These are phyloP conservation scores for Diadophis punctatus DNA, from an alignment of 2,113 vertebrate species.

Conservation along the genomic window DNA sequence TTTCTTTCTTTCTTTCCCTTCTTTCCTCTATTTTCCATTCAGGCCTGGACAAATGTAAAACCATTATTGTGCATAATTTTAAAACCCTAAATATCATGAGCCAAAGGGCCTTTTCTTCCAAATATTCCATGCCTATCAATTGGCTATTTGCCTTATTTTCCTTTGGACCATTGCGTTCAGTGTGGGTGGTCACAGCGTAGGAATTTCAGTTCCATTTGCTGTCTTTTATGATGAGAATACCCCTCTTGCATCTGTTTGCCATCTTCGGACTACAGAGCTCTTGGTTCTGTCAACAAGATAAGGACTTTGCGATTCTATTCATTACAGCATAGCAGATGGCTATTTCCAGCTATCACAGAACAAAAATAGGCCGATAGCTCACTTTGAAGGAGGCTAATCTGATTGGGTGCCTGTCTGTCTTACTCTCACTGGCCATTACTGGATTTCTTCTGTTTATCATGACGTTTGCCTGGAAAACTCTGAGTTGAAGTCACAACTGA, in stretches of 20 bases:
- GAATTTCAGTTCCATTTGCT: rapidly evolving
- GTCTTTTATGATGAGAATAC: not conserved
- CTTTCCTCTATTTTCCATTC: constrained; percentile 2
- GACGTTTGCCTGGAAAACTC: not conserved
- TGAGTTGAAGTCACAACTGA: not conserved
- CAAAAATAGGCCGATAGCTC: not conserved
- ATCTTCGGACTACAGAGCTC: not conserved
- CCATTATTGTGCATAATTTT: constrained; percentile 23
- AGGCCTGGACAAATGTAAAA: not conserved
- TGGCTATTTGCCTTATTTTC: constrained; percentile 4
- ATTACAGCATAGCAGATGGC: not conserved
- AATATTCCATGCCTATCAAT: constrained; percentile 10
- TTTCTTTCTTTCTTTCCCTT: not conserved
- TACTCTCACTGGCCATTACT: not conserved
- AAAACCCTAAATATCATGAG: not conserved
- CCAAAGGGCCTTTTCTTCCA: not conserved
- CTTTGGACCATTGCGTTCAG: not conserved
- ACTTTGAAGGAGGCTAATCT: no score
- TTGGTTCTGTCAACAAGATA: not conserved
- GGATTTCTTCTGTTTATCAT: no score
- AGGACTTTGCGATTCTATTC: constrained; percentile 1
- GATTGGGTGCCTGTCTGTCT: not conserved
- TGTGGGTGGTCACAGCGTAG: rapidly evolving
- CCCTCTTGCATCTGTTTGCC: not conserved
- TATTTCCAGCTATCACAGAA: not conserved